Base-by-base conservation (phyloP, 1,140 invertebrate species). In the Penaeus vannamei region DNA sequence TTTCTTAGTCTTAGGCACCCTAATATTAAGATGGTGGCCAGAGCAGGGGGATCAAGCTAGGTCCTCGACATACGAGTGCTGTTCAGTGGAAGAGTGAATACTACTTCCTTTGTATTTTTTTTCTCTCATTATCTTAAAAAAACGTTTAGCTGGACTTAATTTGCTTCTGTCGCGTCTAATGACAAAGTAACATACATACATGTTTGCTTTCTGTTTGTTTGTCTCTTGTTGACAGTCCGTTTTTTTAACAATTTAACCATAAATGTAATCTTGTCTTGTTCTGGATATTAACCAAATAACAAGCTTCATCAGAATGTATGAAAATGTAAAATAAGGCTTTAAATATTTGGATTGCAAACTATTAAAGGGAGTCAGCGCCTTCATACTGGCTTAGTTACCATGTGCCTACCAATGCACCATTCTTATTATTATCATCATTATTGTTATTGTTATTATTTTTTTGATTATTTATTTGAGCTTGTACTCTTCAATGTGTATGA, bases 1-100 rank as follows among this genome's bases (percentile, higher is more conserved):
- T 91, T 87, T 90, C 87, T 85, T 91, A 90, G 90, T 90, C 90
- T 87, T 90, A 90, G 90, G 90, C 90, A 90, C 90, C 90, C 90
- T 90, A 90, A 90, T 90, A 66, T 87, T 90, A 86, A 87, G 90
- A 85, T 87, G 85, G 90, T 90, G 90, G 90, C 90, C 90, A 90
- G 90, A 72, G 80, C 82, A 87, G 86, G 86, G 87, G 87, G 87
- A 62, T 89, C 72, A 89, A 36, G 69, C 81, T 84, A 62, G 80
- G 69, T 77, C 53, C 46, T 53, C 46, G 14, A 53, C 46, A 53
- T 53, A 53, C 46, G 46, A 53, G 46, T 53, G 46, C 46, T 53
- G 46, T 53, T 53, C 46, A 53, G 46, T 53, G 46, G 46, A 53
- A 53, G 46, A 53, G 23, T 60, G 23, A 86, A 53, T 66, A 61